Base-by-base conservation (phyloP, 1,140 invertebrate species). In the Drosophila triauraria region DNA sequence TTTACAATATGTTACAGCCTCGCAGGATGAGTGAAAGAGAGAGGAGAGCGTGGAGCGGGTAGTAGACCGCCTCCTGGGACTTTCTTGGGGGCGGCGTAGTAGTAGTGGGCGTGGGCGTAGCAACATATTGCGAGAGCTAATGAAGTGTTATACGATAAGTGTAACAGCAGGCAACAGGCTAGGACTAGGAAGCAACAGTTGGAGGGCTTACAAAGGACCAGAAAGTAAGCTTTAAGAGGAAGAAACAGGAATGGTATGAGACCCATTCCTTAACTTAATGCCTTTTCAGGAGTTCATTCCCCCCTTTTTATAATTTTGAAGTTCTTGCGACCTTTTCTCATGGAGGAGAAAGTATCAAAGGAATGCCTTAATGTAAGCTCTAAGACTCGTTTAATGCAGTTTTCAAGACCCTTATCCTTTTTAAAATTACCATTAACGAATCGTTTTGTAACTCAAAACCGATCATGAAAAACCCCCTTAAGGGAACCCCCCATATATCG, bases 71-170 rank as follows among this genome's bases (percentile, higher is more conserved):
- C 23, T 38, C 4, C 43, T 56, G 63, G 63, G 63, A 8, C 12
- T 32, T 38, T 23, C 27, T 23, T 48, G 42, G 23, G 32, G 35
- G 38, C n/a, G 17, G 27, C 17, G 32, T 30, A 35, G 40, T 47
- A 15, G 27, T 32, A 15, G 30, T 43, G 9, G 54, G 54, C 67
- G 83, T 86, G 76, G 83, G 80, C 46, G 83, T 42, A 74, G 63
- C 47, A 88, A 69, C 84, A 86, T 88, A 88, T 87, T 86, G 84
- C 75, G 42, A 61, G 51, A 35, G 64, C 67, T 82, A 88, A 87
- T 86, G 67, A 86, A 83, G 84, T 88, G 83, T 77, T 83, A 83
- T 59, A 80, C 71, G 62, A 82, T 85, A 87, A 85, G 82, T 85
- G 82, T 86, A 82, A 86, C 82, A 86, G 74, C 82, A 59, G 69